Conservation (phyloP, 1,140 invertebrate genomes). For the Pogonognathellus flavescens region DNA sequence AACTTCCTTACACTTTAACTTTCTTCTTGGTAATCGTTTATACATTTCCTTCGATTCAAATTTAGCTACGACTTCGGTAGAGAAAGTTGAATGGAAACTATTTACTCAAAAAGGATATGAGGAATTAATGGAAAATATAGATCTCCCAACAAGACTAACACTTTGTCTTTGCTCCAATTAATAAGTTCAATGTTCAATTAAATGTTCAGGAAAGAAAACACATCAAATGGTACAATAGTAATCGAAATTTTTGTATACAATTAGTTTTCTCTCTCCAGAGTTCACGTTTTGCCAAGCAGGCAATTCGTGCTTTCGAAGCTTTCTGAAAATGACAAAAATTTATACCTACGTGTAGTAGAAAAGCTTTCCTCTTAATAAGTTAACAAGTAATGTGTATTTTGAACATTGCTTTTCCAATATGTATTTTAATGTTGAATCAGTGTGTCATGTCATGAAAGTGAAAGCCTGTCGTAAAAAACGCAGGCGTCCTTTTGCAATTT, state of each 20-base stretch:
- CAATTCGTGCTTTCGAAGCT: neutral
- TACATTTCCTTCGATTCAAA: too few relatives aligned
- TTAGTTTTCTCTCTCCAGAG: neutral
- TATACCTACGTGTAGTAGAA: neutral
- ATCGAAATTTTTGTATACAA: neutral
- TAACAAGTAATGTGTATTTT: too few relatives aligned
- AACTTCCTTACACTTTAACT: too few relatives aligned
- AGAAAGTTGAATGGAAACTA: too few relatives aligned
- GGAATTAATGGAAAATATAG: slow-evolving; percentile 10
- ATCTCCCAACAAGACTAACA: slow-evolving; percentile 12
- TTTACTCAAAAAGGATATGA: too few relatives aligned
- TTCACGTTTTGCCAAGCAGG: slow-evolving; percentile 13
- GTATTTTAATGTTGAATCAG: too few relatives aligned
- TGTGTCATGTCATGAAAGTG: too few relatives aligned
- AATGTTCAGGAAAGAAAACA: slow-evolving; percentile 42
- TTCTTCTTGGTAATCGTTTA: too few relatives aligned
- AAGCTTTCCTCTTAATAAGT: too few relatives aligned
- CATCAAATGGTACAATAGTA: slow-evolving; percentile 42
- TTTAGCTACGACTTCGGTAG: too few relatives aligned
- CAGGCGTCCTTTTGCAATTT: neutral
- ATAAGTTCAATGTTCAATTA: neutral
- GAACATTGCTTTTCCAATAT: too few relatives aligned
- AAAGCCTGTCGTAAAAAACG: too few relatives aligned
- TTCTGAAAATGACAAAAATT: neutral
- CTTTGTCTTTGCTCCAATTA: slow-evolving; percentile 34